These are phyloP conservation scores for Nematostella vectensis DNA, from an alignment of 92 coral and sea anemone genomes.

Conservation along the genomic window DNA sequence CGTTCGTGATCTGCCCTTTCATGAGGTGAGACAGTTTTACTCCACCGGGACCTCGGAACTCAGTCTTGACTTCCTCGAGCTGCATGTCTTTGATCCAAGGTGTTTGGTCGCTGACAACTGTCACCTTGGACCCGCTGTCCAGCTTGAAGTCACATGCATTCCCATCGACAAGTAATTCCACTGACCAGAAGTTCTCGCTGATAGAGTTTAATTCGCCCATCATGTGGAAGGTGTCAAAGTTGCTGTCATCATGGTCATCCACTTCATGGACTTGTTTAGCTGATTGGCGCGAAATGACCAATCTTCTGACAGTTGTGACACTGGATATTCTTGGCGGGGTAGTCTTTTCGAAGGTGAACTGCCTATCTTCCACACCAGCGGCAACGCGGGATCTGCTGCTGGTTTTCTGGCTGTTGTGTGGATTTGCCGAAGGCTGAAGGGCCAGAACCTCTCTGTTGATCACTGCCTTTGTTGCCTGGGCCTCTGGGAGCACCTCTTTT, in stretches of 20 bases:
- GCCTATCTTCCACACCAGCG: slow-evolving; percentile 9
- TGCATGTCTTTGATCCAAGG: slow-evolving; percentile 11
- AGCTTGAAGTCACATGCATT: slow-evolving; percentile 19
- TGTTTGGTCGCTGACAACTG: slow-evolving; percentile 12
- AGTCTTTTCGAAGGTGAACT: slow-evolving; percentile 7
- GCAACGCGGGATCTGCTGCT: background rate
- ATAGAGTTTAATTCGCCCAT: slow-evolving; percentile 4
- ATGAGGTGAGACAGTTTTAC: slow-evolving; percentile 30
- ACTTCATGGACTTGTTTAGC: slow-evolving; percentile 2
- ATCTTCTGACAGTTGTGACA: slow-evolving; percentile 13
- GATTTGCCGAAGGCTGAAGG: too few species aligned
- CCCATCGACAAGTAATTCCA: slow-evolving; percentile 4
- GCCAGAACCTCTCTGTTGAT: background rate
- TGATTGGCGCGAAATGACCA: slow-evolving; percentile 5
- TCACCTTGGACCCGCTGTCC: slow-evolving; percentile 21
- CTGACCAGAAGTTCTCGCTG: slow-evolving; percentile 8
- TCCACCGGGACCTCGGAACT: slow-evolving; percentile 27
- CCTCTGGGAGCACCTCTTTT: too few species aligned
- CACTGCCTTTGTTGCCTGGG: slow-evolving; percentile 1
- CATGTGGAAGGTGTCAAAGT: slow-evolving; percentile 5
- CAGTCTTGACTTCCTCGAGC: slow-evolving; percentile 17
- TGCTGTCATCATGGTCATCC: background rate
- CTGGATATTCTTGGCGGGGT: slow-evolving; percentile 6
- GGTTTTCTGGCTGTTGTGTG: too few species aligned
- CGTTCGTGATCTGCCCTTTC: slow-evolving; percentile 25